phyloP scores from a whole-genome alignment of 2,888 invertebrate species.

The Campaea margaritaria region DNA sequence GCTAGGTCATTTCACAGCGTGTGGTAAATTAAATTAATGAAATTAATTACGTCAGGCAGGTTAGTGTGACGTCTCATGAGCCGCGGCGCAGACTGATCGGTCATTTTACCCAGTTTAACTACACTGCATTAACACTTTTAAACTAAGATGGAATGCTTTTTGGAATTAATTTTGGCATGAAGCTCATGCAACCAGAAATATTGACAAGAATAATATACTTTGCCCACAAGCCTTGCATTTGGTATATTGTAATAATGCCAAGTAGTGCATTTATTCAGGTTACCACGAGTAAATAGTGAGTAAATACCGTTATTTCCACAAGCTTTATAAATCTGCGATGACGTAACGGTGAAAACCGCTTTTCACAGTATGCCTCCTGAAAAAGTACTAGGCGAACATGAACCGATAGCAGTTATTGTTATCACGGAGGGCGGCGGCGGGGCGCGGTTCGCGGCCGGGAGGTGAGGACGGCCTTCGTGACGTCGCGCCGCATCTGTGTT shows the following conservation, averaged over 20 bases:
- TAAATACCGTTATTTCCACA: constrained; percentile 18
- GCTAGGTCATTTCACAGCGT: constrained; percentile 26
- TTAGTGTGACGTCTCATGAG: no score
- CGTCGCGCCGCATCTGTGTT: constrained; percentile 64
- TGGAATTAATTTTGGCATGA: constrained; percentile 42
- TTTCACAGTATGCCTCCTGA: constrained; percentile 69
- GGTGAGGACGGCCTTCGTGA: constrained; percentile 61
- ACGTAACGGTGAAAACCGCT: constrained; percentile 67
- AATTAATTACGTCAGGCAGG: background rate
- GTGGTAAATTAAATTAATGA: constrained; percentile 30
- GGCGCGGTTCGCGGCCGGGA: constrained; percentile 45
- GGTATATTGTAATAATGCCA: constrained; percentile 31
- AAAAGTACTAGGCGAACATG: constrained; percentile 81
- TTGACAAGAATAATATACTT: constrained; percentile 41
- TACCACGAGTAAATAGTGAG: constrained; percentile 19
- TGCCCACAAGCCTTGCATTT: constrained; percentile 40
- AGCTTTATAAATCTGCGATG: constrained; percentile 27
- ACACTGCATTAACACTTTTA: background rate
- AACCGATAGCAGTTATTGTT: constrained; percentile 70
- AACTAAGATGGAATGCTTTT: constrained; percentile 28
- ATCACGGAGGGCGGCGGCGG: constrained; percentile 63
- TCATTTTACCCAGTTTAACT: no score
- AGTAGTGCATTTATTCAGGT: constrained; percentile 37
- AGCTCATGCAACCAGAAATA: constrained; percentile 43
- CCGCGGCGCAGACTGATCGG: background rate